Evolutionary conservation across 2,797 vertebrate species (phyloP), one percentile per base, ranked within the genome.

Genomic region (Podargus strigoides): DNA sequence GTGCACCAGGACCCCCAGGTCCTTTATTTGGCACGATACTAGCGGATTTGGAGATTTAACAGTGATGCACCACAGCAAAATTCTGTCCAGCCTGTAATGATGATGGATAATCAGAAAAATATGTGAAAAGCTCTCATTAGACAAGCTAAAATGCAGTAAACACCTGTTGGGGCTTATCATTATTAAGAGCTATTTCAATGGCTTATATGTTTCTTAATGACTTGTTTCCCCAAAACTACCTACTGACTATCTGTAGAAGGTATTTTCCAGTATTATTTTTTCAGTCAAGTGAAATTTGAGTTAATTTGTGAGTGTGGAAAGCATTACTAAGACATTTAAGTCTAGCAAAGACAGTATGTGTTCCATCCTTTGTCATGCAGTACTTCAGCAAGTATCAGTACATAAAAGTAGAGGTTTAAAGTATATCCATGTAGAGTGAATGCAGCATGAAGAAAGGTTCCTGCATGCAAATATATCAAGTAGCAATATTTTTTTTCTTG

Each of bases 251-350:
- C 21, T 73, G 58, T 47, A 87, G 55, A 75, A 90, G 55, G 37
- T 64, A 81, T 47, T 52, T 82, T 58, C 32, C 15, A 34, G 39
- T 69, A 66, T 14, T 12, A 26, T 60, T 63, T 85, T 56, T 78
- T 62, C 83, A 85, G 74, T 87, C 50, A 93, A 93, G 84, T 84
- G 47, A 84, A 75, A 94, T 81, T 70, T 63, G 78, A 62, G 64
- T 89, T 46, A 46, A 39, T 53, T 84, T 80, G 24, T 23, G 19
- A 79, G 23, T 42, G 32, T 36, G 56, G 47, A 82, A 95, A 95
- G 87, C 14, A 75, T 24, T 87, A 82, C 55, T 55, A n/a, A 88
- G 59, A 85, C 37, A 85, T 42, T 52, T 66, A 82, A 68, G 32
- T 73, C 32, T 59, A 74, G 50, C 74, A 90, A 75, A 92, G 53